Conservation (phyloP, 2,888 invertebrate genomes). For the Nephrotoma appendiculata region DNA sequence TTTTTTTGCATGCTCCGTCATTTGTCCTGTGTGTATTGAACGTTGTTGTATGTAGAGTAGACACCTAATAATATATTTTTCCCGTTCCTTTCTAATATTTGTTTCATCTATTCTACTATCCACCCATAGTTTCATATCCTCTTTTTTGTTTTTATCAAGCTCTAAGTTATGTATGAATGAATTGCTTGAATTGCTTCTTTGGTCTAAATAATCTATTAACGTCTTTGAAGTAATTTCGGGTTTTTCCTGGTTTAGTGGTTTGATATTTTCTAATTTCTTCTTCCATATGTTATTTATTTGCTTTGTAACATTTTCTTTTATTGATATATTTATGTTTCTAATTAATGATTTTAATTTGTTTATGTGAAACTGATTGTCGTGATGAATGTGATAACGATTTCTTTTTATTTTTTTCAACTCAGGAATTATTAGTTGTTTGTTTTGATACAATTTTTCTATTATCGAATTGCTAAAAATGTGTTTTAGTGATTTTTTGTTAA, state of each 20-base stretch:
- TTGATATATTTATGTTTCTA: background rate
- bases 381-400: background rate
- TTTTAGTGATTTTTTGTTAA: rapidly evolving
- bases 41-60: too few species aligned
- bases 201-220: too few species aligned
- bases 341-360: background rate
- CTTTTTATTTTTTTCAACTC: background rate
- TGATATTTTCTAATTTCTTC: background rate
- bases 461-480: background rate
- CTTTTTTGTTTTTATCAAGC: too few species aligned
- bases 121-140: too few species aligned
- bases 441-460: too few species aligned
- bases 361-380: background rate
- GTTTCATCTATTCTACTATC: too few species aligned
- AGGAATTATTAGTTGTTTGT: too few species aligned
- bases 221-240: too few species aligned
- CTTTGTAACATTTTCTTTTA: background rate
- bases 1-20: background rate
- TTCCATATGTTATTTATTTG: background rate
- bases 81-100: too few species aligned
- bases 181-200: too few species aligned
- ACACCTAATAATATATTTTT: too few species aligned
- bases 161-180: too few species aligned
- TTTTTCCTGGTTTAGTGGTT: background rate
- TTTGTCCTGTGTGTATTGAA: background rate